phyloP scores from a whole-genome alignment of 2,888 invertebrate species.

The Tenodera sinensis region DNA sequence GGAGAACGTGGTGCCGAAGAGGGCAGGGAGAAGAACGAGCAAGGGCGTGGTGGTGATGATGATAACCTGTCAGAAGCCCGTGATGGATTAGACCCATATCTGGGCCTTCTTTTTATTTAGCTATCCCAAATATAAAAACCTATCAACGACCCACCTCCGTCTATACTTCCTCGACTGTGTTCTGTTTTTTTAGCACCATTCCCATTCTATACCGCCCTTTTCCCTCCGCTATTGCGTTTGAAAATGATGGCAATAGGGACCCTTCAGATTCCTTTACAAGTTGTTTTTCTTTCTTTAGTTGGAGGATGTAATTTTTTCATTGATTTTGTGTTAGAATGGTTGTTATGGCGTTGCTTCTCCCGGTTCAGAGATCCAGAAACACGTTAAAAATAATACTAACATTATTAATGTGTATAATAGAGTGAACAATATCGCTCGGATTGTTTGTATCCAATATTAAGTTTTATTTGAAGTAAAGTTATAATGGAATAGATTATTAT shows the following conservation, averaged over 20 bases:
- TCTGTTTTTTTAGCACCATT: background rate
- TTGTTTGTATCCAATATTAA: too few relatives aligned
- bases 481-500: too few relatives aligned
- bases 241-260: background rate
- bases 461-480: too few relatives aligned
- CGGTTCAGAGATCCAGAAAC: too few relatives aligned
- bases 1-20: background rate
- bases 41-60: background rate
- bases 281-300: too few relatives aligned
- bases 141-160: conserved; percentile 11
- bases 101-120: conserved; percentile 17
- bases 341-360: too few relatives aligned
- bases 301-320: too few relatives aligned
- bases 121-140: conserved; percentile 19
- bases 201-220: background rate
- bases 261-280: background rate
- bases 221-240: background rate
- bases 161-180: background rate
- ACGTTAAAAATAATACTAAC: too few relatives aligned
- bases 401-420: too few relatives aligned
- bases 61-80: conserved; percentile 1
- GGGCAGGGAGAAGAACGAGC: background rate
- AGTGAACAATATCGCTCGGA: too few relatives aligned
- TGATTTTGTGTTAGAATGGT: too few relatives aligned
- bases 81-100: conserved; percentile 23